Conservation (phyloP, 2,113 vertebrate genomes). For the Myotis brandtii region DNA sequence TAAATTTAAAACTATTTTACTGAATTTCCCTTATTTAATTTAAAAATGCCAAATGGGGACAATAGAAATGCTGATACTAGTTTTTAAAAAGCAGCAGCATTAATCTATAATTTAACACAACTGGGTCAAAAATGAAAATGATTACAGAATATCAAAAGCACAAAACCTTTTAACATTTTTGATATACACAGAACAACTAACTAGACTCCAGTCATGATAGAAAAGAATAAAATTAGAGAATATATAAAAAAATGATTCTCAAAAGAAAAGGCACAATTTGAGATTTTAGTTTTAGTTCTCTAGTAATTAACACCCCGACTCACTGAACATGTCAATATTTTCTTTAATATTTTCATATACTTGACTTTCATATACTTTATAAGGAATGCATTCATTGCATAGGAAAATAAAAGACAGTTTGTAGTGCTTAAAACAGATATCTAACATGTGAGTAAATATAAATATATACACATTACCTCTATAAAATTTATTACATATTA, state of each 20-base stretch:
- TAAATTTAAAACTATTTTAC: constrained; percentile 2
- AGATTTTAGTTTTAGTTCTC: constrained; percentile 43
- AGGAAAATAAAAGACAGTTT: constrained; percentile 1
- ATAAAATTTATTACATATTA: neutral
- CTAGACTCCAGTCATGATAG: neutral
- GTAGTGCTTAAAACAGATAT: constrained; percentile 5
- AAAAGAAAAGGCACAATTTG: constrained; percentile 7
- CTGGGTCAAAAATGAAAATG: constrained; percentile 34
- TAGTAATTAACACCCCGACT: neutral
- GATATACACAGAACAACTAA: neutral
- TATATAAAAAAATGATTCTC: neutral
- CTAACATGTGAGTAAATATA: neutral
- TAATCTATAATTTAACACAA: constrained; percentile 34
- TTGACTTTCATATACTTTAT: constrained; percentile 13
- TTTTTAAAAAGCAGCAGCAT: constrained; percentile 14
- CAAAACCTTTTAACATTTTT: neutral
- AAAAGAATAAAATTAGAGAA: neutral
- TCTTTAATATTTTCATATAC: neutral
- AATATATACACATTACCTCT: neutral
- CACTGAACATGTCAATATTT: neutral
- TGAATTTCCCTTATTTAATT: constrained; percentile 24
- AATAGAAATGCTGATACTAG: constrained; percentile 6
- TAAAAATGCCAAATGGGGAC: constrained; percentile 32
- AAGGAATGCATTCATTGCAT: neutral
- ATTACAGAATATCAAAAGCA: neutral